phyloP scores from a whole-genome alignment of 2,888 invertebrate species.

The Phengaris arion region DNA sequence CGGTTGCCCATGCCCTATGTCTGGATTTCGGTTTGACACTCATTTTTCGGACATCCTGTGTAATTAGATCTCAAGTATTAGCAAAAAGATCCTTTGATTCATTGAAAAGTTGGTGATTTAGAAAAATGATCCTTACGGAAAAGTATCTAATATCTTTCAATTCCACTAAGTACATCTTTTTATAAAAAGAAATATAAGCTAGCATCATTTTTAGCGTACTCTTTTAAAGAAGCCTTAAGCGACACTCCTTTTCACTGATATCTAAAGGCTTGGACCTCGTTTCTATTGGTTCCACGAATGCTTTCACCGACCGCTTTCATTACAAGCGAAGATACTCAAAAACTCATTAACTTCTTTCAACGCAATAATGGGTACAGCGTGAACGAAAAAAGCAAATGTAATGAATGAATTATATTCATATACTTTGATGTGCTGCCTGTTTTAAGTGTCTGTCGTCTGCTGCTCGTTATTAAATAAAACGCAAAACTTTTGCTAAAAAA shows the following conservation, averaged over 20 bases:
- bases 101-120: not conserved
- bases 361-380: slow-evolving; percentile 29
- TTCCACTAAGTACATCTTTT: slow-evolving; percentile 23
- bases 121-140: slow-evolving; percentile 8
- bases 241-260: slow-evolving; percentile 40
- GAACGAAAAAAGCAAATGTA: slow-evolving; percentile 26
- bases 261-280: slow-evolving; percentile 38
- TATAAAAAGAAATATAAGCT: slow-evolving; percentile 23
- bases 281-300: slow-evolving; percentile 39
- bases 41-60: no score
- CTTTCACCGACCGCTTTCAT: slow-evolving; percentile 41
- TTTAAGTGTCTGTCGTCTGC: slow-evolving; percentile 15
- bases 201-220: slow-evolving; percentile 35
- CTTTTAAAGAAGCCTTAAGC: slow-evolving; percentile 36
- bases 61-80: not conserved
- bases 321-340: slow-evolving; percentile 38
- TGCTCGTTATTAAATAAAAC: slow-evolving; percentile 14
- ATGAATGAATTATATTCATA: slow-evolving; percentile 24
- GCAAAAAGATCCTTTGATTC: not conserved
- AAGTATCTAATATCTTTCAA: slow-evolving; percentile 22
- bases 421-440: slow-evolving; percentile 23
- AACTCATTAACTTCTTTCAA: slow-evolving; percentile 33
- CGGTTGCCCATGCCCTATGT: not conserved
- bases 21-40: no score
- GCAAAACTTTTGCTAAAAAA: slow-evolving; percentile 7